Conservation (phyloP, 2,113 vertebrate species). For the Hippopotamus amphibius region DNA sequence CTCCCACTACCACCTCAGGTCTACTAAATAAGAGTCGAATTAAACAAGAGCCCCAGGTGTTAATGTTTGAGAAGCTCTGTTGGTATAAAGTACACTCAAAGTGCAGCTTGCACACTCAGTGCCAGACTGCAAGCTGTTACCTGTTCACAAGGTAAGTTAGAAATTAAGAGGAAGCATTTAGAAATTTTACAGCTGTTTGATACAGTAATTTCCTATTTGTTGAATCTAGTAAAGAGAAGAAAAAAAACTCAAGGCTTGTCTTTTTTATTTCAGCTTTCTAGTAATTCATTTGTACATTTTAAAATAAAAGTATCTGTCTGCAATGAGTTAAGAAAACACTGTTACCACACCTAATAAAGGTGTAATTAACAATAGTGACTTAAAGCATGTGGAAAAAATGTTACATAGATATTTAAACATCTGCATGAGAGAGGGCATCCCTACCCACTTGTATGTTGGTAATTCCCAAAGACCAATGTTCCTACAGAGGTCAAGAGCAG, state of each 20-base stretch:
- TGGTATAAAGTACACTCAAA: neutral
- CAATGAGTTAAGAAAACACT: neutral
- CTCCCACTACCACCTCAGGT: neutral
- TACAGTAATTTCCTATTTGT: neutral
- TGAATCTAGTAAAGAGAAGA: neutral
- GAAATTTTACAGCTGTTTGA: neutral
- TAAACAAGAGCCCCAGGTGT: neutral
- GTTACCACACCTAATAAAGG: neutral
- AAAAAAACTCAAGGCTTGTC: neutral
- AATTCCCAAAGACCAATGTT: neutral
- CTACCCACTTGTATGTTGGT: neutral
- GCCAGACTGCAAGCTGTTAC: neutral
- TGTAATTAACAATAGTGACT: neutral
- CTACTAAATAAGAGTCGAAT: neutral
- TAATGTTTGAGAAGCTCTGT: neutral
- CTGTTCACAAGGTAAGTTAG: neutral
- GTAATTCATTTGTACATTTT: neutral
- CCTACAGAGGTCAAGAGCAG: neutral
- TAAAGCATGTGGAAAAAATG: neutral
- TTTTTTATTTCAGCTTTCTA: neutral
- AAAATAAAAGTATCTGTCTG: neutral
- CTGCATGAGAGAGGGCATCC: neutral
- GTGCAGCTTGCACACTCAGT: neutral
- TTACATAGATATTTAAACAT: neutral
- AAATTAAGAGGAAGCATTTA: neutral